Conservation (phyloP, 2,797 vertebrate species). For the Halcyon leucocephala region DNA sequence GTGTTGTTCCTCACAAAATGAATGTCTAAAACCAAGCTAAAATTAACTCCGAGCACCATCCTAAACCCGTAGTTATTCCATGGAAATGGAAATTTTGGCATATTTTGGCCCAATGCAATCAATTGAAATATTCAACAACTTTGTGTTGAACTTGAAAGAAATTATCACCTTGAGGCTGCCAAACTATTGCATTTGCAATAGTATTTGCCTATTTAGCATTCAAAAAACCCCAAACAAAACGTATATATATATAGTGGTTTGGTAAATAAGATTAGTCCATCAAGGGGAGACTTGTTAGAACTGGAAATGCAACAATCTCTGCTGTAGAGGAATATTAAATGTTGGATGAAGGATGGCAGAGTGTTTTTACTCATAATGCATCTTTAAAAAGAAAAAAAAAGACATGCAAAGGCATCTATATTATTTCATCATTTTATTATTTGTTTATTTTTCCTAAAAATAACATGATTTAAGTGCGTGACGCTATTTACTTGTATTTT, state of each 20-base stretch:
- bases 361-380: not conserved
- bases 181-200: constrained; percentile 51
- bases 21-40: not conserved
- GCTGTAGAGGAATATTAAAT: not conserved
- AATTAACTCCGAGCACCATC: constrained; percentile 3
- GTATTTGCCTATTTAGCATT: constrained; percentile 45
- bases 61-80: constrained; percentile 44
- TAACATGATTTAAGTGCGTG: constrained; percentile 67
- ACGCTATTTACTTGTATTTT: constrained; percentile 78
- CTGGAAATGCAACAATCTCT: not conserved
- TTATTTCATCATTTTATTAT: constrained; percentile 69
- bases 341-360: not conserved
- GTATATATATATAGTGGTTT: not conserved
- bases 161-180: constrained; percentile 62
- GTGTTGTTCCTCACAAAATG: constrained; percentile 23
- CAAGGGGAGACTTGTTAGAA: constrained; percentile 45
- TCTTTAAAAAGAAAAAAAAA: not conserved
- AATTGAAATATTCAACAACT: constrained; percentile 61
- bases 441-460: constrained; percentile 72
- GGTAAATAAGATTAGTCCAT: constrained; percentile 53
- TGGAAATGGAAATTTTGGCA: constrained; percentile 50
- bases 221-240: not conserved
- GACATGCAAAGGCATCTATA: constrained; percentile 12
- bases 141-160: constrained; percentile 53
- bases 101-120: constrained; percentile 40